Conservation (phyloP, 2,113 vertebrate species). For the Myxocyprinus asiaticus region DNA sequence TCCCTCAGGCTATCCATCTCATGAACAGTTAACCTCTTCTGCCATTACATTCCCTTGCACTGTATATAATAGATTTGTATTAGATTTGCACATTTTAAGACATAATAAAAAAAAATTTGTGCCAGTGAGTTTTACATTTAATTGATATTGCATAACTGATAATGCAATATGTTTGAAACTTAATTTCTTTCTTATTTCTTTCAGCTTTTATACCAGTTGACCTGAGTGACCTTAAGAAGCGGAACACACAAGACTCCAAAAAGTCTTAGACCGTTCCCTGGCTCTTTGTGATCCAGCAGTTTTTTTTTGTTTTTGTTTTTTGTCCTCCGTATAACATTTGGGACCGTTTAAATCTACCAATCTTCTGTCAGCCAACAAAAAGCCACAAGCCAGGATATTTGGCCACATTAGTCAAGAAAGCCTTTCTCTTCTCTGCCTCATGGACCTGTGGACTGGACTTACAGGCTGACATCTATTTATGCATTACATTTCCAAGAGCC, state of each 20-base stretch:
- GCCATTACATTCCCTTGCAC: too few species aligned
- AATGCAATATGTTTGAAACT: too few species aligned
- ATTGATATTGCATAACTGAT: too few species aligned
- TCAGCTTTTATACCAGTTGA: constrained; percentile 91
- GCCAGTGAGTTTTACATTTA: too few species aligned
- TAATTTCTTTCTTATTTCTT: constrained; percentile 29
- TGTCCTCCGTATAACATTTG: constrained; percentile 61
- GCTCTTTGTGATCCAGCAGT: constrained; percentile 42
- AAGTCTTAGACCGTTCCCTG: constrained; percentile 80
- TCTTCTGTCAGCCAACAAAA: constrained; percentile 56
- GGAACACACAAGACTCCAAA: constrained; percentile 87
- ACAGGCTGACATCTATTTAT: constrained; percentile 15
- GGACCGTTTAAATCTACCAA: constrained; percentile 66
- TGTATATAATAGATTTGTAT: too few species aligned
- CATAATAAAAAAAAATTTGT: too few species aligned
- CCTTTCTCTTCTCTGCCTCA: constrained; percentile 50
- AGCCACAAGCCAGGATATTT: constrained; percentile 56
- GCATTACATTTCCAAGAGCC: neutral
- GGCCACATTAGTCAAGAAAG: constrained; percentile 64
- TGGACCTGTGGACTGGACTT: constrained; percentile 33
- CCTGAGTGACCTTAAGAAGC: constrained; percentile 88
- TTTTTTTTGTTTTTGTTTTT: constrained; percentile 26
- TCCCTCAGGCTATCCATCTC: too few species aligned
- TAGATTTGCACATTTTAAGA: too few species aligned
- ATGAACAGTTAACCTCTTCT: too few species aligned